phyloP scores from a whole-genome alignment of 2,888 invertebrate species.

The Napeogenes inachia region DNA sequence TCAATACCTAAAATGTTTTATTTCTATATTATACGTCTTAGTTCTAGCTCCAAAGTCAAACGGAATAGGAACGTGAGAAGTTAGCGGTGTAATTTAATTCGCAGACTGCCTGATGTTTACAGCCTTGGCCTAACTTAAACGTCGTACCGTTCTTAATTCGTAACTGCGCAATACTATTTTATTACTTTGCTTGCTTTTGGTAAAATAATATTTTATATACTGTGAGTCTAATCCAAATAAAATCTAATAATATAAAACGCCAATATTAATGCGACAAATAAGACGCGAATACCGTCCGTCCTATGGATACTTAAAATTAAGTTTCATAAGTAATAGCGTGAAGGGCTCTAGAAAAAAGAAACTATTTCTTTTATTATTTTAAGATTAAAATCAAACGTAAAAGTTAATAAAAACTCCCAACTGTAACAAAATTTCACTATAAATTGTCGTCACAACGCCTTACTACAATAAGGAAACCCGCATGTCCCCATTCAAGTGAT shows the following conservation, averaged over 20 bases:
- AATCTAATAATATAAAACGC: too few relatives aligned
- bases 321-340: too few relatives aligned
- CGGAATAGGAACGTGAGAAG: conserved; percentile 17
- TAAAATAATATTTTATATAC: not conserved
- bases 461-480: conserved; percentile 25
- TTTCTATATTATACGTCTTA: not conserved
- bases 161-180: not conserved
- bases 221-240: too few relatives aligned
- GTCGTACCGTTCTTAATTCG: conserved; percentile 1
- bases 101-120: conserved; percentile 13
- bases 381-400: not conserved
- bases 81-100: conserved; percentile 22
- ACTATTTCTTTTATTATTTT: too few relatives aligned
- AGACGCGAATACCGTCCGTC: too few relatives aligned
- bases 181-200: not conserved
- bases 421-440: conserved; percentile 7
- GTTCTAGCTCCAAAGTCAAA: conserved; percentile 3
- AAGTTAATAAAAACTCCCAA: not conserved
- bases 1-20: not conserved
- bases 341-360: too few relatives aligned
- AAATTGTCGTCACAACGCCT: conserved; percentile 20
- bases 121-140: conserved; percentile 7
- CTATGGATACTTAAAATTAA: too few relatives aligned
- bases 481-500: conserved; percentile 28
- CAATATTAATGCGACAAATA: too few relatives aligned